Conservation (phyloP, 2,888 invertebrate genomes). For the Drosophila trichaetosa region DNA sequence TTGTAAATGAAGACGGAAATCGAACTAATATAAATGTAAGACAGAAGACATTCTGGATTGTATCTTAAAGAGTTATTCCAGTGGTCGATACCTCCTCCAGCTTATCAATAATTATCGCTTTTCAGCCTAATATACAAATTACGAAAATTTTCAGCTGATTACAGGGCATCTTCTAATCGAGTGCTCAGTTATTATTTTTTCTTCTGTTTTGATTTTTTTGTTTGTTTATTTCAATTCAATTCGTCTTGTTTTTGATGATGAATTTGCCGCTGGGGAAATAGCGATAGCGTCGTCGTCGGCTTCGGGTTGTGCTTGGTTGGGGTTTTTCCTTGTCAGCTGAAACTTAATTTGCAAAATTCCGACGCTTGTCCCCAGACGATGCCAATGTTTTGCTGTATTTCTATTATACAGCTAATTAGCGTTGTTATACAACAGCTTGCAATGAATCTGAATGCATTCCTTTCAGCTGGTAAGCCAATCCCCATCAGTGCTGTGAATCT, state of each 20-base stretch:
- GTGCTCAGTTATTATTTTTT: background rate
- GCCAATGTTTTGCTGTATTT: background rate
- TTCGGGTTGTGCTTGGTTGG: conserved; percentile 5
- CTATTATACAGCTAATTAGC: conserved; percentile 58
- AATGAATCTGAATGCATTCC: conserved; percentile 57
- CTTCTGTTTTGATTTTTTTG: background rate
- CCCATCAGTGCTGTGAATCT: conserved; percentile 64
- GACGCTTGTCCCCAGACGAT: conserved; percentile 39
- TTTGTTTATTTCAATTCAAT: background rate
- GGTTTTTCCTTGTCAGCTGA: conserved; percentile 56
- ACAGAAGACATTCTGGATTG: background rate
- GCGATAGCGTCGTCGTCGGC: conserved; percentile 3
- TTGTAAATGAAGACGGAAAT: background rate
- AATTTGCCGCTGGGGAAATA: conserved; percentile 6
- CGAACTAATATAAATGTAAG: background rate
- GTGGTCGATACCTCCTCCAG: background rate
- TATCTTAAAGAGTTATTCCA: background rate
- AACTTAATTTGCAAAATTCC: conserved; percentile 60
- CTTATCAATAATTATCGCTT: background rate
- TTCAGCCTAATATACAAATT: background rate
- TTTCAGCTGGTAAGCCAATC: conserved; percentile 60
- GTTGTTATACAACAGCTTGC: conserved; percentile 49
- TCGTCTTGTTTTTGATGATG: conserved; percentile 7
- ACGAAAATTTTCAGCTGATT: background rate
- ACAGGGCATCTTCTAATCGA: background rate